Conservation (phyloP, 2,113 vertebrate species). For the Zosterops lateralis region DNA sequence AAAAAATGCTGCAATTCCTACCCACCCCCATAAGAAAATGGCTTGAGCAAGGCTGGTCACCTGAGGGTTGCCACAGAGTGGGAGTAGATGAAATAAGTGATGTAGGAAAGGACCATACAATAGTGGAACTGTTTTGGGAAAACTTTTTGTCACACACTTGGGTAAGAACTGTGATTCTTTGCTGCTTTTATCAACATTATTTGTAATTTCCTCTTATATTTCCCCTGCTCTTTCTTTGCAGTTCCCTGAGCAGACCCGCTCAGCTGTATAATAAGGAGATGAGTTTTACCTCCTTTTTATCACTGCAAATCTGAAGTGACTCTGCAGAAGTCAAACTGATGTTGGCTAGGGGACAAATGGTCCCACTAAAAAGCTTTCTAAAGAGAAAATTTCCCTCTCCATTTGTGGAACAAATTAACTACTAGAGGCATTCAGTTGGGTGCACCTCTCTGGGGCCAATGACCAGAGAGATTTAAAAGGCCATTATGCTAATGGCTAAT, state of each 20-base stretch:
- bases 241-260: background rate
- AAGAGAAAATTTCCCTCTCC: background rate
- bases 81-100: background rate
- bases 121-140: background rate
- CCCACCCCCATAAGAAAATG: background rate
- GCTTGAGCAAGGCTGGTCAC: background rate
- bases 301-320: background rate
- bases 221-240: background rate
- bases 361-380: background rate
- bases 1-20: background rate
- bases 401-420: constrained; percentile 26
- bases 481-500: background rate
- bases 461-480: constrained; percentile 24
- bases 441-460: background rate
- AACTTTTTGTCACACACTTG: background rate
- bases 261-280: background rate
- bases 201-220: background rate
- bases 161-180: background rate
- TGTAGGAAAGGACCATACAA: background rate
- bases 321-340: background rate
- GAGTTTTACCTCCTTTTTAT: background rate
- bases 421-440: background rate
- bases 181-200: background rate
- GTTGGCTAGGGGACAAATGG: background rate
- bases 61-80: background rate